Conservation (phyloP, 2,888 invertebrate genomes). For the Dryobota labecula region DNA sequence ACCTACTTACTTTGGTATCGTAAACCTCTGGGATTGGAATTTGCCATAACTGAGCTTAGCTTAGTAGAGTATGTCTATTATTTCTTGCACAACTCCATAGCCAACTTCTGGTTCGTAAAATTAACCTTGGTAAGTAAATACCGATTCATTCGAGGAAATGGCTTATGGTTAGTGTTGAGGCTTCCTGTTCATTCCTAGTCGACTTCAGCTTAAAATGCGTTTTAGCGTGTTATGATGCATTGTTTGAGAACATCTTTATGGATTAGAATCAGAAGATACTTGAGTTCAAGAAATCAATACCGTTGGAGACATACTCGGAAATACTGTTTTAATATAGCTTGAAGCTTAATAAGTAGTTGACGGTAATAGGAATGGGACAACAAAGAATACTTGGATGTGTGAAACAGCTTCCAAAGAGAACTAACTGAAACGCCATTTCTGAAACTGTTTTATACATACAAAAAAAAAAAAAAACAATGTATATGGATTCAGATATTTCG, state of each 20-base stretch:
- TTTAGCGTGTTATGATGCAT: constrained; percentile 19
- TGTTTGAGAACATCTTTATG: too few species aligned
- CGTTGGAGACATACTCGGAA: not conserved
- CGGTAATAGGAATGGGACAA: not conserved
- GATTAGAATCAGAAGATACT: too few species aligned
- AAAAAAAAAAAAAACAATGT: too few species aligned
- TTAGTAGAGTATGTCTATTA: not conserved
- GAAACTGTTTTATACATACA: not conserved
- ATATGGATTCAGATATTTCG: not conserved
- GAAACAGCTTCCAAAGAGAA: not conserved
- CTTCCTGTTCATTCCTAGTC: constrained; percentile 22
- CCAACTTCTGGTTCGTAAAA: not conserved
- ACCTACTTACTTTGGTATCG: too few species aligned
- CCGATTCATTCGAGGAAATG: constrained; percentile 30
- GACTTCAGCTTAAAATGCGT: not conserved
- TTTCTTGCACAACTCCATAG: not conserved
- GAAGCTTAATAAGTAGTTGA: not conserved
- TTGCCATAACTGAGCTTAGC: too few species aligned
- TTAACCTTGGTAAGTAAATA: not conserved
- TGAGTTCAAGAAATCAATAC: not conserved
- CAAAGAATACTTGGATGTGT: too few species aligned
- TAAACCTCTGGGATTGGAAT: not conserved
- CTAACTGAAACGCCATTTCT: not conserved
- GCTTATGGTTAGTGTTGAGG: not conserved
- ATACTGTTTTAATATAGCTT: not conserved